Conservation (phyloP, 2,113 vertebrate species). For the Bubalus kerabau region DNA sequence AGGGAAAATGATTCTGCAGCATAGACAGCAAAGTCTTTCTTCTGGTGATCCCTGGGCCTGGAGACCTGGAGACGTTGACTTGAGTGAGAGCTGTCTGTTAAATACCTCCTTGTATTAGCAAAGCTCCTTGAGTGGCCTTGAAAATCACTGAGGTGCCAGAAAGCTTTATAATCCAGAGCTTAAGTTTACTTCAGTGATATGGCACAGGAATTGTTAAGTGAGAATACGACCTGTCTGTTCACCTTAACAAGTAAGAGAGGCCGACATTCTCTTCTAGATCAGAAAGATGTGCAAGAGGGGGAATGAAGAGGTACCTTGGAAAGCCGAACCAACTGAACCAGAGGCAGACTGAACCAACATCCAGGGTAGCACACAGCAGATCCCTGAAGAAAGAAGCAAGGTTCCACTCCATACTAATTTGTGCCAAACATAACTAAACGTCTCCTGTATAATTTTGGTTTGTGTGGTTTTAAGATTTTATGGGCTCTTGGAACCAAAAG, state of each 20-base stretch:
- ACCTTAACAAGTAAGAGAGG: background rate
- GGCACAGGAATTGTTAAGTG: background rate
- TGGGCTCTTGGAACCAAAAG: constrained; percentile 36
- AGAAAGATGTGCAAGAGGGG: background rate
- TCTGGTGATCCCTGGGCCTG: background rate
- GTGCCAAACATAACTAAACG: constrained; percentile 7
- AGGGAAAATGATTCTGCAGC: background rate
- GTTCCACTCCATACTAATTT: background rate
- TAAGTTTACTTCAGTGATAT: background rate
- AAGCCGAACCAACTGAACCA: background rate
- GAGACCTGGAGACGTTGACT: background rate
- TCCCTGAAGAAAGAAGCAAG: background rate
- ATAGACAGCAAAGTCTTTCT: background rate
- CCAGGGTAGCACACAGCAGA: background rate
- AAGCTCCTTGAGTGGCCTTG: constrained; percentile 52
- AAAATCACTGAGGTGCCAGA: background rate
- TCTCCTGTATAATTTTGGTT: constrained; percentile 46
- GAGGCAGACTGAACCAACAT: background rate
- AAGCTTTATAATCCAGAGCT: constrained; percentile 38
- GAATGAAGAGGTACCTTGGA: fast-evolving
- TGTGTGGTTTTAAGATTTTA: constrained; percentile 48
- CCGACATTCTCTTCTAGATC: background rate
- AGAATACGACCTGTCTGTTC: background rate
- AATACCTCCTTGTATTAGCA: background rate
- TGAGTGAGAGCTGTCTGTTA: constrained; percentile 27